Conservation (phyloP, 2,888 invertebrate species). For the Pheosia tremula region DNA sequence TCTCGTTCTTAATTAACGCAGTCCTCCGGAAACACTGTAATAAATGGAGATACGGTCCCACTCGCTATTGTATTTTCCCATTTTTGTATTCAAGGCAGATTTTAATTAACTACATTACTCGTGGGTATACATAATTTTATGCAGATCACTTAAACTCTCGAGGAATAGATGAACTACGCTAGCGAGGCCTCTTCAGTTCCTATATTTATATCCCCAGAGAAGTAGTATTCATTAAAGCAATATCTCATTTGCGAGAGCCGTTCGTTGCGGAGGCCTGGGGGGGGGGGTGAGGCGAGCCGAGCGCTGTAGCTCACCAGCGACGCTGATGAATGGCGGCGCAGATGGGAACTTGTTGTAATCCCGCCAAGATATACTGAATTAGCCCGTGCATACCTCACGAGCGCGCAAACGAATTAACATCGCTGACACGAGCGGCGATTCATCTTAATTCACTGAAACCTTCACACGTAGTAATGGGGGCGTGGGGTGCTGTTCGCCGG, state of each 20-base stretch:
- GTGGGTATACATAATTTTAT: too few species aligned
- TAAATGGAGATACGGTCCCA: conserved; percentile 13
- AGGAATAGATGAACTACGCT: too few species aligned
- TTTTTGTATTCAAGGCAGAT: conserved; percentile 7
- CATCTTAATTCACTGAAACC: background rate
- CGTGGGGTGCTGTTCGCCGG: background rate
- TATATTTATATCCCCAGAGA: conserved; percentile 44
- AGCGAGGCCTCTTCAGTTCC: conserved; percentile 14
- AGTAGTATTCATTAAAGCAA: conserved; percentile 59
- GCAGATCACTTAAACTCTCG: too few species aligned
- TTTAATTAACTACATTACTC: conserved; percentile 5
- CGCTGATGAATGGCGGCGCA: conserved; percentile 33
- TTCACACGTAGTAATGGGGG: background rate
- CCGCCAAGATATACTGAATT: background rate
- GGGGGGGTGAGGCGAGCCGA: conserved; percentile 3
- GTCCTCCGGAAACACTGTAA: conserved; percentile 18
- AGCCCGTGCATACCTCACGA: conserved; percentile 16
- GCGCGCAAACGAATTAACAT: conserved; percentile 5
- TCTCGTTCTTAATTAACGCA: conserved; percentile 39
- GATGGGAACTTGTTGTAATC: conserved; percentile 44
- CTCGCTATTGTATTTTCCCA: conserved; percentile 8
- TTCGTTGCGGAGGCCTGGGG: conserved; percentile 5
- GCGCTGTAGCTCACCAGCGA: conserved; percentile 26
- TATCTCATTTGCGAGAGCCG: conserved; percentile 45
- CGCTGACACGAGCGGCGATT: background rate